Conservation (phyloP, 2,888 invertebrate genomes). For the Hypomecis punctinalis region DNA sequence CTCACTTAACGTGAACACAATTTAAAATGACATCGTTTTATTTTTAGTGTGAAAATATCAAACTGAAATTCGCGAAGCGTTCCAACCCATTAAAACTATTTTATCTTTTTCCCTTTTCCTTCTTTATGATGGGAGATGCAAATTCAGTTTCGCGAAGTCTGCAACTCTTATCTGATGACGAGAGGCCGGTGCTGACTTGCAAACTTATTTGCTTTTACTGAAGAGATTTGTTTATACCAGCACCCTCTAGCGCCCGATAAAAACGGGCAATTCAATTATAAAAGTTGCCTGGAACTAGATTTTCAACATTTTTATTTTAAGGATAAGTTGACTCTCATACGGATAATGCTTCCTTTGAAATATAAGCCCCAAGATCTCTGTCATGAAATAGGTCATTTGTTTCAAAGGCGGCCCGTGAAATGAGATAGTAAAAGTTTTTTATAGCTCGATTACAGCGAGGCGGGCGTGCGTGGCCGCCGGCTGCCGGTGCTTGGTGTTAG, state of each 20-base stretch:
- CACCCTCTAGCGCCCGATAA: constrained; percentile 37
- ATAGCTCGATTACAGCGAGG: constrained; percentile 60
- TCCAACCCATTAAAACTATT: constrained; percentile 38
- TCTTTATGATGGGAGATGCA: constrained; percentile 39
- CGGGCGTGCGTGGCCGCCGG: constrained; percentile 45
- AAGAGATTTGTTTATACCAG: constrained; percentile 51
- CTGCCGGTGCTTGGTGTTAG: constrained; percentile 29
- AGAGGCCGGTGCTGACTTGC: constrained; percentile 47
- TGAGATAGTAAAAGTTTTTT: constrained; percentile 76
- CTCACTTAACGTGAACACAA: neutral
- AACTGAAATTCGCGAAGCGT: constrained; percentile 9
- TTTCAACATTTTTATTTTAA: constrained; percentile 39
- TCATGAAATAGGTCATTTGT: constrained; percentile 59
- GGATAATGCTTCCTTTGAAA: constrained; percentile 52
- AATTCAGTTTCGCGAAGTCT: constrained; percentile 53
- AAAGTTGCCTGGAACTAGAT: constrained; percentile 43
- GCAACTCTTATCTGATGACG: constrained; percentile 61
- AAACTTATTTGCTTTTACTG: constrained; percentile 57
- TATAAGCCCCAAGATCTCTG: constrained; percentile 39
- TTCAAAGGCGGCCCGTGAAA: constrained; percentile 70
- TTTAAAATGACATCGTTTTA: constrained; percentile 6
- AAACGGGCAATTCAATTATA: constrained; percentile 52
- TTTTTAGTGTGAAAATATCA: constrained; percentile 9
- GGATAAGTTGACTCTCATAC: constrained; percentile 8
- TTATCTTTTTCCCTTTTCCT: constrained; percentile 42